A percentile compares a stretch with the other conserved stretches of the same genome.
Conservation (phyloP, 2,888 invertebrate species). For the Xestia xanthographa region DNA sequence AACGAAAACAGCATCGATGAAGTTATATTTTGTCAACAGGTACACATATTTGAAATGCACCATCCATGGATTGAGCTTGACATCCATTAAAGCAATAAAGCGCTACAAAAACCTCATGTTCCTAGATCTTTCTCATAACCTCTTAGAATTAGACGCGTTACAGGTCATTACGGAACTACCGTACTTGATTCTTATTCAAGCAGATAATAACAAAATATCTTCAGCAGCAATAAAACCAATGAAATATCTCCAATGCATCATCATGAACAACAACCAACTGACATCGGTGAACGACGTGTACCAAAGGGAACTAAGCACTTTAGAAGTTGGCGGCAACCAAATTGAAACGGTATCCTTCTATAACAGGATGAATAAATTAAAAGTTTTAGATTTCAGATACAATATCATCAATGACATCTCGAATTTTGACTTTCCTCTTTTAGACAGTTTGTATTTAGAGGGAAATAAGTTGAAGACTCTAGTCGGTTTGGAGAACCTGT, state of each 20-base stretch:
- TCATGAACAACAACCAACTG: constrained; percentile 89
- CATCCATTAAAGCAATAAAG: constrained; percentile 87
- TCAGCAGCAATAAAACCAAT: constrained; percentile 87
- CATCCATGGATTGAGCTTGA: constrained; percentile 87
- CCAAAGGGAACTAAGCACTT: constrained; percentile 89
- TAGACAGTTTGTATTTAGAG: constrained; percentile 94
- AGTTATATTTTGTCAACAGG: constrained; percentile 70
- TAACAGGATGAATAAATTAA: constrained; percentile 81
- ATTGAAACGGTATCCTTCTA: constrained; percentile 79
- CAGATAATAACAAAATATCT: constrained; percentile 88
- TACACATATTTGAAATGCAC: constrained; percentile 91
- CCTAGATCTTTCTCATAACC: constrained; percentile 90
- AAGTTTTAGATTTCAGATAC: constrained; percentile 89
- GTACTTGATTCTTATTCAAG: constrained; percentile 90
- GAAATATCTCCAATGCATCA: constrained; percentile 91
- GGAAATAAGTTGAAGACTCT: constrained; percentile 93
- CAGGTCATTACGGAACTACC: constrained; percentile 88
- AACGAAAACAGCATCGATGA: not conserved
- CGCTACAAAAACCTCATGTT: constrained; percentile 90
- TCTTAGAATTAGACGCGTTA: constrained; percentile 84
- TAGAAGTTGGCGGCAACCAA: constrained; percentile 89
- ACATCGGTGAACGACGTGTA: constrained; percentile 86
- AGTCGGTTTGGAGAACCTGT: constrained; percentile 91
- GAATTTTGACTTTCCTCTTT: constrained; percentile 84
- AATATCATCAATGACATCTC: constrained; percentile 86